Conservation (phyloP, 2,113 vertebrate species). For the Lamprologus tigripictilis region DNA sequence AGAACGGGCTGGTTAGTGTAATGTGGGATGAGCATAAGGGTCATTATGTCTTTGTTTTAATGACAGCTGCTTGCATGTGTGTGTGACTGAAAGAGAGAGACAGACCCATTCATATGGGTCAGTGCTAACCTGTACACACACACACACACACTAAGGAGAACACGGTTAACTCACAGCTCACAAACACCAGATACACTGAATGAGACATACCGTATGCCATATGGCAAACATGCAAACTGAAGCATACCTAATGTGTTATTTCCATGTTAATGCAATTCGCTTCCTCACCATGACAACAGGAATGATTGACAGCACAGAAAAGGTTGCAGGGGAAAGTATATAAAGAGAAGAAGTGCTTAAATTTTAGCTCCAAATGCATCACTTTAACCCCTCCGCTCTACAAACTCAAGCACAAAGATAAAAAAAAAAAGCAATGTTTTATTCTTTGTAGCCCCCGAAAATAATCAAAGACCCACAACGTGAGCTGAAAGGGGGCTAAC, state of each 20-base stretch:
- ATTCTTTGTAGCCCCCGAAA: not conserved
- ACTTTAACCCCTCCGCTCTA: not conserved
- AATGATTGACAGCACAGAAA: constrained; percentile 82
- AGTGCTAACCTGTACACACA: not conserved
- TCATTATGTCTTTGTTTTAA: constrained; percentile 45
- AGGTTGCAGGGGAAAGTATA: not conserved
- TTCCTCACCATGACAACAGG: constrained; percentile 65
- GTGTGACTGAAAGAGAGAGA: not conserved
- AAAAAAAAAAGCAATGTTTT: constrained; percentile 8
- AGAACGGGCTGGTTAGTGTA: constrained; percentile 14
- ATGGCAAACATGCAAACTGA: constrained; percentile 63
- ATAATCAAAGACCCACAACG: constrained; percentile 25
- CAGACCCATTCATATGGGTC: not conserved
- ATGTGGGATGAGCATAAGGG: constrained; percentile 16
- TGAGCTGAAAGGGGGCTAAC: constrained; percentile 21
- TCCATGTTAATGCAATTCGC: constrained; percentile 80
- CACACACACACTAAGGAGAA: not conserved
- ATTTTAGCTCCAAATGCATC: constrained; percentile 18
- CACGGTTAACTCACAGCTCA: not conserved
- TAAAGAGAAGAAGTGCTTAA: not conserved
- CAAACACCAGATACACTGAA: constrained; percentile 30
- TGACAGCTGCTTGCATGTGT: constrained; percentile 41
- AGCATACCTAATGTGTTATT: constrained; percentile 71
- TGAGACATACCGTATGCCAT: constrained; percentile 44
- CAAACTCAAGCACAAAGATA: constrained; percentile 14